These are phyloP conservation scores for Eupithecia exiguata DNA, from an alignment of 2,888 invertebrate genomes.

Conservation along the genomic window DNA sequence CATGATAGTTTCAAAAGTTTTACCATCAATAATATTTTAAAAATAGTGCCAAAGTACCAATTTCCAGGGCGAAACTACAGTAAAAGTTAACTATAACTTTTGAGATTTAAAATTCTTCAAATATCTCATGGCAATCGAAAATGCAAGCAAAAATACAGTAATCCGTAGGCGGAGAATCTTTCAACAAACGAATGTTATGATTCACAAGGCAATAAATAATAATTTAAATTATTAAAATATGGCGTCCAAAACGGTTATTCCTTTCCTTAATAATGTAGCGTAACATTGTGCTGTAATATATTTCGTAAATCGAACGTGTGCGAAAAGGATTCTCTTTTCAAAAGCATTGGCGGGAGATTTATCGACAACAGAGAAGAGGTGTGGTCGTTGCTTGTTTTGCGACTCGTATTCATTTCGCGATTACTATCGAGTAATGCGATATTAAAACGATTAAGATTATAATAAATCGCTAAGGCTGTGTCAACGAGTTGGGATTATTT, in stretches of 20 bases:
- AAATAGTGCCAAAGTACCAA: too few relatives aligned
- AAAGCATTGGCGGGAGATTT: slow-evolving; percentile 54
- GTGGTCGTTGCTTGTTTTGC: slow-evolving; percentile 56
- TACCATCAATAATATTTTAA: too few relatives aligned
- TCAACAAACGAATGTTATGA: slow-evolving; percentile 76
- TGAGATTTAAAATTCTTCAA: not conserved
- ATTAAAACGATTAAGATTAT: slow-evolving; percentile 45
- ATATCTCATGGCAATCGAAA: not conserved
- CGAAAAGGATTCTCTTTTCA: slow-evolving; percentile 43
- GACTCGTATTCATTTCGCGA: slow-evolving; percentile 52
- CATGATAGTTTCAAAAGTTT: too few relatives aligned
- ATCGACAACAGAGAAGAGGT: slow-evolving; percentile 55
- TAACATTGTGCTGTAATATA: slow-evolving; percentile 56
- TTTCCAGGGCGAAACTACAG: too few relatives aligned
- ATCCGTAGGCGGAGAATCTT: slow-evolving; percentile 55
- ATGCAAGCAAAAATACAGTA: slow-evolving; percentile 34
- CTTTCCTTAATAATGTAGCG: slow-evolving; percentile 61
- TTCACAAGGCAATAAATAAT: slow-evolving; percentile 73
- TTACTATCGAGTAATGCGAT: slow-evolving; percentile 46
- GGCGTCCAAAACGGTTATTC: slow-evolving; percentile 52
- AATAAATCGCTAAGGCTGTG: slow-evolving; percentile 35
- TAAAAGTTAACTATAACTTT: not conserved
- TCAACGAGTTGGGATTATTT: slow-evolving; percentile 29
- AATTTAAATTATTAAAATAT: slow-evolving; percentile 63
- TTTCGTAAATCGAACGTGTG: slow-evolving; percentile 42